phyloP scores from a whole-genome alignment of 2,113 vertebrate genomes.

The Papio anubis region DNA sequence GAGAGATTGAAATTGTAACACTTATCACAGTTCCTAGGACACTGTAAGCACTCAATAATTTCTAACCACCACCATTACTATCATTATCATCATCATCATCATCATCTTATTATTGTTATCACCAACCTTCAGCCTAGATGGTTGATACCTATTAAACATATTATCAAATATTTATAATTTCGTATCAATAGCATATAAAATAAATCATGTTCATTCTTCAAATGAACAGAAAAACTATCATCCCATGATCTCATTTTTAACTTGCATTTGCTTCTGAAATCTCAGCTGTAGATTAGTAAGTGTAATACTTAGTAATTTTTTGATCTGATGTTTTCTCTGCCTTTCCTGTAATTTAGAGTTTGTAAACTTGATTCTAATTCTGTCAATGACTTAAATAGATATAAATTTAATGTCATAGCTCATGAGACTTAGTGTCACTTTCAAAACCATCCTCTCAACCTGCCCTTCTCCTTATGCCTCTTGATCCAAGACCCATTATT shows the following conservation, averaged over 20 bases:
- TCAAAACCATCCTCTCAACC: neutral
- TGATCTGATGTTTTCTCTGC: neutral
- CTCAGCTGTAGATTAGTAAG: constrained; percentile 16
- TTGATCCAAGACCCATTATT: neutral
- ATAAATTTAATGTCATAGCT: neutral
- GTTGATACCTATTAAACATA: neutral
- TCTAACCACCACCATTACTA: neutral
- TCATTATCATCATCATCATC: neutral
- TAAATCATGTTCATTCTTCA: neutral
- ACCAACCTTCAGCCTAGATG: neutral
- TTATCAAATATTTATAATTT: neutral
- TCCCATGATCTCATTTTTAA: constrained; percentile 1
- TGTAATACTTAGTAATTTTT: neutral
- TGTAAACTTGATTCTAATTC: neutral
- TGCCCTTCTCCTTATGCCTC: neutral
- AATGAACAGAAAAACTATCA: neutral
- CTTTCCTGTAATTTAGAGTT: neutral
- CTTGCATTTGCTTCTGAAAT: constrained; percentile 32
- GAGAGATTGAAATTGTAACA: neutral
- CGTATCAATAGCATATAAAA: neutral
- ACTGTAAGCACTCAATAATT: neutral
- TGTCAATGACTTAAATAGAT: neutral
- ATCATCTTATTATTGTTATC: neutral
- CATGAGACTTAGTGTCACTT: neutral
- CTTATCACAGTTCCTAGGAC: neutral